Base-by-base conservation (phyloP, 1,140 invertebrate species). In the Campoletis sonorensis region DNA sequence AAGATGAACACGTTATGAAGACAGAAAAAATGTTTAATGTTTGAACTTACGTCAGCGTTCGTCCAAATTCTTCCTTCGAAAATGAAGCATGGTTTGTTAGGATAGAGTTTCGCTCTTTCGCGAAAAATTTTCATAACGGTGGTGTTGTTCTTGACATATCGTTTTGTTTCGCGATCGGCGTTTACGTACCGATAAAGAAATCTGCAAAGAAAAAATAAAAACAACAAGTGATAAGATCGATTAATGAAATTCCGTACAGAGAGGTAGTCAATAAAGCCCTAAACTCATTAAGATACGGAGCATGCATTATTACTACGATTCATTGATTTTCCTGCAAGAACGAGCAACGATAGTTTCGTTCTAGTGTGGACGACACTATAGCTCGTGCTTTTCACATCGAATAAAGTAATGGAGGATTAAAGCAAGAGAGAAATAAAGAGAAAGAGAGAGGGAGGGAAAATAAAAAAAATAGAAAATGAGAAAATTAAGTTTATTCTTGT, bases 1-100 rank as follows among this genome's bases (percentile, higher is more conserved):
- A 33, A 33, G 7, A 33, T 4, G 7, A 33, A 33, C 30, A 4
- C 2, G 30, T 33, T 33, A 33, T 18, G 1, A 21, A n/a, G 21
- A 58, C n/a, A n/a, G n/a, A n/a, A 58, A 21, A 58, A n/a, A 58
- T 23, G 27, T 10, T 3, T 7, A 37, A 82, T 72, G 27, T 37
- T 72, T 26, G 16, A 54, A 91, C 90, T 88, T 88, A 95, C 95
- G 86, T 96, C 93, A 82, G 91, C 87, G 86, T 94, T 96, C 3
- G 95, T 96, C 95, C 96, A 96, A 27, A 93, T 93, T 79, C 93
- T 91, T 71, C 94, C 95, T 83, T 96, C 94, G 84, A 94, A 95
- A 54, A 95, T 93, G 82, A 96, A 94, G 82, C 94, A 95, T 0
- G 94, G 91, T 79, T 94, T 95, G 40, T 95, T 90, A 0, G 95